Evolutionary conservation across 2,113 vertebrate species (phyloP).

Genomic region (Sterrhoptilus dennistouni): DNA sequence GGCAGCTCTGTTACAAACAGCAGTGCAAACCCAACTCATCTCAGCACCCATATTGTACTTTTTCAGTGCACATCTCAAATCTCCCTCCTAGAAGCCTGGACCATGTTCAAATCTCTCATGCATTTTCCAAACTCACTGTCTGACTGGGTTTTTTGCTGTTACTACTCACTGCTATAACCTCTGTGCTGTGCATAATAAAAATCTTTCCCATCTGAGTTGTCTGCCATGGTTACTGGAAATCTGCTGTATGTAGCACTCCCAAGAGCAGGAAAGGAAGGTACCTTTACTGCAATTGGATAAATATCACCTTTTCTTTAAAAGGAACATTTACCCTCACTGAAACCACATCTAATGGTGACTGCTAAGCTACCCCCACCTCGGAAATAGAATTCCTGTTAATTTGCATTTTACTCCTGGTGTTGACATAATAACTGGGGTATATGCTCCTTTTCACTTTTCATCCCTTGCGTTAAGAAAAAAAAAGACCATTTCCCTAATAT

Average conservation of each 20-base stretch:
- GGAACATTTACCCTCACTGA: not conserved
- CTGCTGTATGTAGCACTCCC: conserved; percentile 25
- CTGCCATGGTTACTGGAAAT: conserved; percentile 65
- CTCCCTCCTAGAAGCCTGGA: conserved; percentile 11
- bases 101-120: not conserved
- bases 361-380: not conserved
- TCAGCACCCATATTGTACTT: not conserved
- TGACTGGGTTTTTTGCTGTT: conserved; percentile 39
- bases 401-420: not conserved
- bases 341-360: not conserved
- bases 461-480: not conserved
- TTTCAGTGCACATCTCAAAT: not conserved
- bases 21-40: not conserved
- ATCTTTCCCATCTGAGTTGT: conserved; percentile 51
- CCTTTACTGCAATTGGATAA: conserved; percentile 16
- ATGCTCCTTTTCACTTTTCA: not conserved
- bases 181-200: conserved; percentile 57
- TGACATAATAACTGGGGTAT: not conserved
- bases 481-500: not conserved
- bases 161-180: conserved; percentile 16
- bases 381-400: not conserved
- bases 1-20: not conserved
- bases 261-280: conserved; percentile 19
- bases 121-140: not conserved
- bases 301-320: not conserved